Evolutionary conservation across 2,888 invertebrate species (phyloP), one percentile per base, ranked within the genome.

Genomic region (Escarpia spicata): DNA sequence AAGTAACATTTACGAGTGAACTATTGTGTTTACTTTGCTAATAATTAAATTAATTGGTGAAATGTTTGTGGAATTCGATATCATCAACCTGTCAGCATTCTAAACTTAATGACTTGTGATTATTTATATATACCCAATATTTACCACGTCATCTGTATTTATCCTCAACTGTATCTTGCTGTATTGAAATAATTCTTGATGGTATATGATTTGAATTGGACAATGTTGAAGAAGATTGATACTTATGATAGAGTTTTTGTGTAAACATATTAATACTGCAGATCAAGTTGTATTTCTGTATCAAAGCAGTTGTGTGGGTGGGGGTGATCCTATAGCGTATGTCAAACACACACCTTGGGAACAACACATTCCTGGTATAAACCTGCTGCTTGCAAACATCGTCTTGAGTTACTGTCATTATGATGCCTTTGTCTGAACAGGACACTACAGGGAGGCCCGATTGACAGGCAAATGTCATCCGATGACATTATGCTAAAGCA

Each of bases 401-500:
- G n/a, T 19, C 75, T 75, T 26, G 75, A n/a, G 75, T 75, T 75
- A 75, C 75, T 26, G 75, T 75, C 75, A 75, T 75, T 75, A 26
- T 75, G 75, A 75, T 75, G 75, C 75, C 75, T 75, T 75, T 75
- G 75, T 75, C 75, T 75, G 75, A 75, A 75, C 19, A 75, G 75
- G 75, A 75, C 75, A 75, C 75, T 26, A 6, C 6, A 26, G n/a
- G 26, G 6, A n/a, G 75, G 75, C 19, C n/a, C 26, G 75, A 75
- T 75, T 75, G 75, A 75, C 75, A 75, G 75, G 75, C 75, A 75
- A 26, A 75, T 26, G 75, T 75, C 75, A 75, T 75, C 75, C 6
- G 75, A 75, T 75, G 75, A 75, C 75, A 75, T 26, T 75, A 26
- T 75, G 75, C 75, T 75, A 26, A 75, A 26, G 26, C 75, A 75